Conservation (phyloP, 2,888 invertebrate genomes). For the Tribolium freemani region DNA sequence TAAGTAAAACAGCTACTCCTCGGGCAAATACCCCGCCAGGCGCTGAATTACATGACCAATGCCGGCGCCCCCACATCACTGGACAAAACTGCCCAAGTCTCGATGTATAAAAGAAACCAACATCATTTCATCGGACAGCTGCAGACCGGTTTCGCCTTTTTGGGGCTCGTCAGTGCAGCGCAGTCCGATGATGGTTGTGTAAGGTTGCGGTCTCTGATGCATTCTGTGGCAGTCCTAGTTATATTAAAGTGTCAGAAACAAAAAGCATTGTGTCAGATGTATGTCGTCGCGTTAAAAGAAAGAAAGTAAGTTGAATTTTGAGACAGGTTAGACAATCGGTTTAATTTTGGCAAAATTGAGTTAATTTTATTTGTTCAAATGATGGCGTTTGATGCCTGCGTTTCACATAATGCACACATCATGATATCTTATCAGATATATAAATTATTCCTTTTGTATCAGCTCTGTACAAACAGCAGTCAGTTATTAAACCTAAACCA, state of each 20-base stretch:
- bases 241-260: conserved; percentile 48
- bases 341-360: background rate
- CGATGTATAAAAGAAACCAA: too few species aligned
- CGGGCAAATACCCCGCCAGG: too few species aligned
- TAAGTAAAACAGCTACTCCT: too few species aligned
- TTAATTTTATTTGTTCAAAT: background rate
- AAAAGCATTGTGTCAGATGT: conserved; percentile 38
- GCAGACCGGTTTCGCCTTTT: too few species aligned
- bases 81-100: too few species aligned
- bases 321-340: conserved; percentile 1
- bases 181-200: too few species aligned
- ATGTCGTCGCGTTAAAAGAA: conserved; percentile 27
- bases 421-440: conserved; percentile 54
- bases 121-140: too few species aligned
- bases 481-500: conserved; percentile 54
- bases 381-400: background rate
- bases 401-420: conserved; percentile 52
- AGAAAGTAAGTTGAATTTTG: conserved; percentile 14
- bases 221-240: conserved; percentile 40
- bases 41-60: too few species aligned
- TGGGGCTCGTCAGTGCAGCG: too few species aligned
- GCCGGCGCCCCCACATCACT: too few species aligned
- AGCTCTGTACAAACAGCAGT: conserved; percentile 49
- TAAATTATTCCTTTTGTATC: conserved; percentile 56
- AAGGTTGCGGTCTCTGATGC: conserved; percentile 39